Evolutionary conservation across 30 jellyfish, hydroid and myxozoan species (phyloP).

Genomic region (Aurelia coerulea): DNA sequence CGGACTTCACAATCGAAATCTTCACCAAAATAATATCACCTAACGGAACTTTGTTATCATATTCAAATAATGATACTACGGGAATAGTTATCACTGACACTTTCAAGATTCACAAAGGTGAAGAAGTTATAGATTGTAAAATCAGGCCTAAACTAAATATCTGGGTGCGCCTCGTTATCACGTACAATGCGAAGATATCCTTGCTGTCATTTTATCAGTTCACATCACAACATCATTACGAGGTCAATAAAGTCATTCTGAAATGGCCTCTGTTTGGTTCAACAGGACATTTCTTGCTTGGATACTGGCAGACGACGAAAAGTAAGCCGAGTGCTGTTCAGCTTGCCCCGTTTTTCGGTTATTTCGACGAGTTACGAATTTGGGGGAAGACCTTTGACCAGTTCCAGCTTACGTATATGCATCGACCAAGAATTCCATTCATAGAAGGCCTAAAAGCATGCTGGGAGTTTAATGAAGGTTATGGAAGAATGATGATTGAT

Average conservation of each 20-base stretch:
- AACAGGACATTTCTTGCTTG: conserved; percentile 47
- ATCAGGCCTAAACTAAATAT: conserved; percentile 38
- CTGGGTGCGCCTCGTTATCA: conserved; percentile 55
- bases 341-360: conserved; percentile 50
- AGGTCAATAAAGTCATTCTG: conserved; percentile 28
- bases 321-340: conserved; percentile 36
- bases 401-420: conserved; percentile 40
- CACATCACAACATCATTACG: conserved; percentile 29
- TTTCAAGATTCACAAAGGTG: conserved; percentile 28
- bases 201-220: conserved; percentile 47
- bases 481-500: conserved; percentile 36
- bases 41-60: conserved; percentile 54
- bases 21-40: conserved; percentile 30
- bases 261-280: conserved; percentile 47
- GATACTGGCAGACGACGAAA: conserved; percentile 66
- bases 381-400: conserved; percentile 36
- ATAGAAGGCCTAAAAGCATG: conserved; percentile 22
- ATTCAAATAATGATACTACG: conserved; percentile 16
- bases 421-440: conserved; percentile 20
- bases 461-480: conserved; percentile 63
- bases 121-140: conserved; percentile 16
- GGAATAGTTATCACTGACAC: conserved; percentile 48
- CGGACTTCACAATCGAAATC: conserved; percentile 64
- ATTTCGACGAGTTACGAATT: conserved; percentile 57
- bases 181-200: conserved; percentile 36